A percentile compares a stretch with the other conserved stretches of the same genome.
These are phyloP conservation scores for Tineola bisselliella DNA, from an alignment of 2,888 invertebrate species.

Conservation along the genomic window DNA sequence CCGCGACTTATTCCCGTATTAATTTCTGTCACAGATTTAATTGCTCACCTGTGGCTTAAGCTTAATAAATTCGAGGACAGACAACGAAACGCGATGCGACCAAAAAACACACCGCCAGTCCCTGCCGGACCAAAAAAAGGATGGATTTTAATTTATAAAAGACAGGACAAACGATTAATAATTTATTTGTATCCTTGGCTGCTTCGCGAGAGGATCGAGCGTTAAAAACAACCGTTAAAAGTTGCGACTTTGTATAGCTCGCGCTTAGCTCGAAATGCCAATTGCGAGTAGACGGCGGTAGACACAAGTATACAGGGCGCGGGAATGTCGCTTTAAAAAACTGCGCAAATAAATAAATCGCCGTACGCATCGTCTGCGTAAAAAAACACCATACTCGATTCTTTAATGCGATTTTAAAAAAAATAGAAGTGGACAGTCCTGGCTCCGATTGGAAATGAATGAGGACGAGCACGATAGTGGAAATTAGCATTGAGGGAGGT, in stretches of 20 bases:
- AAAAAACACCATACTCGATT: slow-evolving; percentile 65
- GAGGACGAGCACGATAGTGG: slow-evolving; percentile 67
- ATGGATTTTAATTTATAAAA: slow-evolving; percentile 67
- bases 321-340: slow-evolving; percentile 68
- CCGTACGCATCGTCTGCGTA: slow-evolving; percentile 56
- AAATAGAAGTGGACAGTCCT: slow-evolving; percentile 60
- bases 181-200: slow-evolving; percentile 66
- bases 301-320: slow-evolving; percentile 66
- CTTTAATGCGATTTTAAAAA: slow-evolving; percentile 66
- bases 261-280: slow-evolving; percentile 66
- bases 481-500: slow-evolving; percentile 69
- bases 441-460: slow-evolving; percentile 68
- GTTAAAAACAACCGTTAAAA: slow-evolving; percentile 68
- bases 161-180: slow-evolving; percentile 70
- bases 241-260: slow-evolving; percentile 64
- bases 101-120: slow-evolving; percentile 49
- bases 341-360: slow-evolving; percentile 66
- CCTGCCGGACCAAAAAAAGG: slow-evolving; percentile 51
- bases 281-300: slow-evolving; percentile 46
- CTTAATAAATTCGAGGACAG: slow-evolving; percentile 64
- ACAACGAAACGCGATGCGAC: slow-evolving; percentile 51
- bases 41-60: slow-evolving; percentile 63
- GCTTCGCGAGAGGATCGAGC: slow-evolving; percentile 58
- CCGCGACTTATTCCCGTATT: slow-evolving; percentile 48
- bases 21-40: slow-evolving; percentile 65